Evolutionary conservation across 2,113 vertebrate species (phyloP).

Genomic region (Leptosomus discolor): DNA sequence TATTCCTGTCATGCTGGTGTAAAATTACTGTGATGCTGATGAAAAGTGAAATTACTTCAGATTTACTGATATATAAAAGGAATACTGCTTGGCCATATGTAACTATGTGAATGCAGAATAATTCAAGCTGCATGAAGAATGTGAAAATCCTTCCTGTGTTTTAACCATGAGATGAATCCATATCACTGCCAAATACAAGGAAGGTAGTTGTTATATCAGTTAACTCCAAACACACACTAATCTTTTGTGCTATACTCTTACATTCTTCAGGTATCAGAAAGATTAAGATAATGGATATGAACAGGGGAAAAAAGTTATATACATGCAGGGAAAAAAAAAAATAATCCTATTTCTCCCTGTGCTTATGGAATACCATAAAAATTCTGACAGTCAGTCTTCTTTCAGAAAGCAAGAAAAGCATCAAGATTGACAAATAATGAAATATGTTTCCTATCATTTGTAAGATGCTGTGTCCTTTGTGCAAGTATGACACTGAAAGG

Average conservation of each 20-base stretch:
- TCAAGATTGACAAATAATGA: not conserved
- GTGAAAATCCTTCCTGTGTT: not conserved
- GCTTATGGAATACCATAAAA: not conserved
- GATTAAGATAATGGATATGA: not conserved
- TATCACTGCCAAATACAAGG: not conserved
- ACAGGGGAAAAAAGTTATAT: not conserved
- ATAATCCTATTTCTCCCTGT: not conserved
- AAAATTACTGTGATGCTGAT: not conserved
- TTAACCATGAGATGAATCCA: not conserved
- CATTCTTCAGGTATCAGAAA: not conserved
- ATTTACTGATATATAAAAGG: not conserved
- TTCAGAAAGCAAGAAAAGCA: not conserved
- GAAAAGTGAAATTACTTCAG: not conserved
- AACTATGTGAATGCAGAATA: not conserved
- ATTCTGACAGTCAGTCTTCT: not conserved
- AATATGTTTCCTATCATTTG: not conserved
- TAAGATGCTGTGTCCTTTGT: not conserved
- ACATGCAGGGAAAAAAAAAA: not conserved
- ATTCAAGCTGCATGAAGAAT: not conserved
- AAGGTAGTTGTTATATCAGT: not conserved
- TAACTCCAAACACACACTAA: not conserved
- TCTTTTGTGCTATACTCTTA: not conserved
- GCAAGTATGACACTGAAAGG: not conserved
- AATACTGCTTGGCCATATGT: not conserved
- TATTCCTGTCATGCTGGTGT: not conserved